Conservation (phyloP, 2,113 vertebrate genomes). For the Promerops cafer region DNA sequence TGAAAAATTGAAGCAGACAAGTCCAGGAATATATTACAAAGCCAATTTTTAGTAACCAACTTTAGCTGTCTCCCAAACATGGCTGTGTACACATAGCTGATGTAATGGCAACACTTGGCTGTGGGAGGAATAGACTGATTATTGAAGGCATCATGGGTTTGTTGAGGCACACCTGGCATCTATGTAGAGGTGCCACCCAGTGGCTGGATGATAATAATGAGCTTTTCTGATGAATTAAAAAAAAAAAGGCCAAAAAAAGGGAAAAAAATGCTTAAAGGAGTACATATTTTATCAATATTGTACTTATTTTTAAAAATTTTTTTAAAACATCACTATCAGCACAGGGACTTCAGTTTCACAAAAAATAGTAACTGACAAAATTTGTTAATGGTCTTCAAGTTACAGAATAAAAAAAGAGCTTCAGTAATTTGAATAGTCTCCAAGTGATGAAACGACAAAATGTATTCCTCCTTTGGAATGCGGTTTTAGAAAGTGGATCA, state of each 20-base stretch:
- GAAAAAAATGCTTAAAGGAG: not conserved
- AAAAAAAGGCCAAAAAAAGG: fast-evolving
- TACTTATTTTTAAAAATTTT: not conserved
- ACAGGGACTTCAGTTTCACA: not conserved
- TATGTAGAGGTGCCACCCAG: slow-evolving; percentile 42
- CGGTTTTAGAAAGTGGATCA: not conserved
- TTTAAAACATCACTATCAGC: not conserved
- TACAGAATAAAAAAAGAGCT: not conserved
- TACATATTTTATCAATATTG: not conserved
- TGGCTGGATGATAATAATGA: not conserved
- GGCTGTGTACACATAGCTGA: fast-evolving
- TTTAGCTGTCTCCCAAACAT: not conserved
- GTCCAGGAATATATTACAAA: not conserved
- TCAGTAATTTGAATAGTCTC: not conserved
- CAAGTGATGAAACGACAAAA: not conserved
- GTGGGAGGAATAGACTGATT: not conserved
- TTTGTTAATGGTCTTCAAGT: not conserved
- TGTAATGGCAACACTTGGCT: not conserved
- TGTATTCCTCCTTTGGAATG: not conserved
- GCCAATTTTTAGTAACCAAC: not conserved
- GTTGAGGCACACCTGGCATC: not conserved
- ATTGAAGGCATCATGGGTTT: not conserved
- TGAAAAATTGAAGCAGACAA: not conserved
- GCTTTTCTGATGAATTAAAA: not conserved
- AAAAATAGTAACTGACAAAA: not conserved